phyloP scores from a whole-genome alignment of 2,888 invertebrate genomes.

The Coleophora flavipennella region DNA sequence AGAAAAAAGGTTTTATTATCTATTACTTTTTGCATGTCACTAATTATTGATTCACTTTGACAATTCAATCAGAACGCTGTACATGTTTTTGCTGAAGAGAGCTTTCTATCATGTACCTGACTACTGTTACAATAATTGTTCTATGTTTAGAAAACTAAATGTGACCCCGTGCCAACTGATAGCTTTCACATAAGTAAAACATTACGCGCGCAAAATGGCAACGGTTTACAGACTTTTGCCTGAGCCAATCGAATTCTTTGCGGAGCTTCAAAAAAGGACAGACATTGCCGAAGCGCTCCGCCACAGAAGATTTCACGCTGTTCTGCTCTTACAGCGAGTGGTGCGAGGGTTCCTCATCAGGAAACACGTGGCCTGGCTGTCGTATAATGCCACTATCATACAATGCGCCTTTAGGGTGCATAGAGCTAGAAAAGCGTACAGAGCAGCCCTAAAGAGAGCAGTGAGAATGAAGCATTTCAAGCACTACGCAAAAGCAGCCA shows the following conservation, averaged over 20 bases:
- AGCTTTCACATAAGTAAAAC: too few relatives aligned
- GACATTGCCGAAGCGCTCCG: constrained; percentile 39
- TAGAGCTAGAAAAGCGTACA: constrained; percentile 37
- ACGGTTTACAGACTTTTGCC: constrained; percentile 38
- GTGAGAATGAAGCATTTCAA: constrained; percentile 44
- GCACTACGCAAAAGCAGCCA: constrained; percentile 45
- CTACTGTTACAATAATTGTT: too few relatives aligned
- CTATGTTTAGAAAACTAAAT: too few relatives aligned
- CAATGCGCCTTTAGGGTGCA: constrained; percentile 54
- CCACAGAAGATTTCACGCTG: constrained; percentile 38
- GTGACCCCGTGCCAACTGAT: too few relatives aligned
- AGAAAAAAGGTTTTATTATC: constrained; percentile 39
- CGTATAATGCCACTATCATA: constrained; percentile 46
- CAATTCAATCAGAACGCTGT: too few relatives aligned
- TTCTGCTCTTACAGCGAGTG: constrained; percentile 42
- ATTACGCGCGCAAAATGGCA: constrained; percentile 47
- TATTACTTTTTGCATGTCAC: too few relatives aligned
- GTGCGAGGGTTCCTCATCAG: constrained; percentile 47
- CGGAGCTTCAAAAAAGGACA: constrained; percentile 35
- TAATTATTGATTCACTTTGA: too few relatives aligned
- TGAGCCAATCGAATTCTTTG: constrained; percentile 33
- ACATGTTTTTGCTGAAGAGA: too few relatives aligned
- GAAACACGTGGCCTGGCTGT: constrained; percentile 48
- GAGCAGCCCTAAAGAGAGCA: constrained; percentile 41
- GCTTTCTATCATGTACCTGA: too few relatives aligned